Evolutionary conservation across 2,113 vertebrate genomes (phyloP).

Genomic region (Oenanthe melanoleuca): DNA sequence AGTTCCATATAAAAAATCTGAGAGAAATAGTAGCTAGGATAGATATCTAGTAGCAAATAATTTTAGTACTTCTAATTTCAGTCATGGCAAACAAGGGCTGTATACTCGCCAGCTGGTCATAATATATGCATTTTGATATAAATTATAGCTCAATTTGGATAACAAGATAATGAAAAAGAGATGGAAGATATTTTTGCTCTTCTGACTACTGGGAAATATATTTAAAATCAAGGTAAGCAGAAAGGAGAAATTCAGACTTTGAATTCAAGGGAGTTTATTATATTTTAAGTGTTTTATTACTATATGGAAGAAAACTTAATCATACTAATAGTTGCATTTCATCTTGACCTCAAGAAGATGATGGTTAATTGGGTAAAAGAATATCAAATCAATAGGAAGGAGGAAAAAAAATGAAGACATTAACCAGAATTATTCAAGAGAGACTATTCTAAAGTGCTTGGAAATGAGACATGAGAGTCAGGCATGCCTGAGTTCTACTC

Average conservation of each 20-base stretch:
- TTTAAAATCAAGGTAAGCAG: not conserved
- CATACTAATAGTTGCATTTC: not conserved
- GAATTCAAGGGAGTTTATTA: not conserved
- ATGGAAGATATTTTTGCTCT: not conserved
- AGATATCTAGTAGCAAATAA: not conserved
- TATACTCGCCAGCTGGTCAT: not conserved
- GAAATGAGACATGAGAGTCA: not conserved
- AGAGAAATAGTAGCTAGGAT: not conserved
- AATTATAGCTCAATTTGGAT: not conserved
- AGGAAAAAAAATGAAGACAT: not conserved
- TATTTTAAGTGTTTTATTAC: not conserved
- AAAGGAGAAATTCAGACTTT: not conserved
- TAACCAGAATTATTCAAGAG: not conserved
- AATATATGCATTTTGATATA: not conserved
- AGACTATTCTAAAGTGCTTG: not conserved
- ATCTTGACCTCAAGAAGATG: not conserved
- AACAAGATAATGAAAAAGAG: not conserved
- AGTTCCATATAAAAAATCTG: not conserved
- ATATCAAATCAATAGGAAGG: not conserved
- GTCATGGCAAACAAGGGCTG: not conserved
- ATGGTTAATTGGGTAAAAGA: not conserved
- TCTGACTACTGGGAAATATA: not conserved
- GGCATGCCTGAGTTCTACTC: not conserved
- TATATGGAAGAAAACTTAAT: not conserved
- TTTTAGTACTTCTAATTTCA: not conserved